Evolutionary conservation across 2,888 invertebrate genomes (phyloP).

Genomic region (Brachycybe producta): DNA sequence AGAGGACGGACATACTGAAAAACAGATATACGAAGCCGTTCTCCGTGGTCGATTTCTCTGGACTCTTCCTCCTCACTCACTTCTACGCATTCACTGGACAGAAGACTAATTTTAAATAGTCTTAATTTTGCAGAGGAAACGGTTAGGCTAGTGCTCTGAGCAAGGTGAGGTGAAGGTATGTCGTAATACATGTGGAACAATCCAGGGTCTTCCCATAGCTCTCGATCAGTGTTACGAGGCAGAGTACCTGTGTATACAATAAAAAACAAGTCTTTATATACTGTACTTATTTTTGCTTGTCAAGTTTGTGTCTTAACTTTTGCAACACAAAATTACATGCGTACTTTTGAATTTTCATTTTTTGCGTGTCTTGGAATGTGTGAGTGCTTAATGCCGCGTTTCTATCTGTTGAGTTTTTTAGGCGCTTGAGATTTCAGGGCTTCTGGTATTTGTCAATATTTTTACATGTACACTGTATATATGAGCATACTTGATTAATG

Average conservation of each 20-base stretch:
- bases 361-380: no score
- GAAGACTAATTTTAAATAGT: conserved; percentile 1
- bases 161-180: background rate
- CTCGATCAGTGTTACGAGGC: conserved; percentile 16
- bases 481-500: no score
- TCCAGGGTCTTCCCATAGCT: conserved; percentile 3
- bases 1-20: conserved; percentile 23
- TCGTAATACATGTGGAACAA: conserved; percentile 14
- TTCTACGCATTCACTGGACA: background rate
- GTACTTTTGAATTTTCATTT: background rate
- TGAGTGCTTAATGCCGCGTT: no score
- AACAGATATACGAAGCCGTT: conserved; percentile 20
- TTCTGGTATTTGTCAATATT: no score
- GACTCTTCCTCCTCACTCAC: background rate
- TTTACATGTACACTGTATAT: no score
- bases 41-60: conserved; percentile 1
- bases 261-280: background rate
- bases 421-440: no score
- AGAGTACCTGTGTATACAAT: conserved; percentile 5
- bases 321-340: background rate
- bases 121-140: conserved; percentile 13
- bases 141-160: background rate
- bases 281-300: no score
- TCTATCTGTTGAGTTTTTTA: no score
- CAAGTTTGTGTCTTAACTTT: no score